Percentiles rank a stretch among this genome's conserved stretches.
Conservation (phyloP, 2,888 invertebrate species). For the Pandemis corylana region DNA sequence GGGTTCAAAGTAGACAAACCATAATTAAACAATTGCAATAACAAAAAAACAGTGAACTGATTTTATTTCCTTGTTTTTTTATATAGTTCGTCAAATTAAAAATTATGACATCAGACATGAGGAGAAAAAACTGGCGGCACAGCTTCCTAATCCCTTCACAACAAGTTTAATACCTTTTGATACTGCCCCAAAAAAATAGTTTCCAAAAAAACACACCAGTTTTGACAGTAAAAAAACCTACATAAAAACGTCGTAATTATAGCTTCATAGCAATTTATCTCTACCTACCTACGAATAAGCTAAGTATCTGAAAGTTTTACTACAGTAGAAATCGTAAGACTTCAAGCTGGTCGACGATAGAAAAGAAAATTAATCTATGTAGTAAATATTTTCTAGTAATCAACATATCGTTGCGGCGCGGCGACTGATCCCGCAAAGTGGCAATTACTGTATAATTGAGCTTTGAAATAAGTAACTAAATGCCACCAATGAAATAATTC, state of each 20-base stretch:
- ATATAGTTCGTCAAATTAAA: constrained; percentile 10
- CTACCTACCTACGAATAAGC: no score
- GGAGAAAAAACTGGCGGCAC: constrained; percentile 4
- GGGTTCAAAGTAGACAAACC: not conserved
- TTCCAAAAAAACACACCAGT: not conserved
- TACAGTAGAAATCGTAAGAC: not conserved
- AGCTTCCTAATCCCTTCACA: constrained; percentile 12
- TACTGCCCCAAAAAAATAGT: not conserved
- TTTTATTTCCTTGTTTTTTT: constrained; percentile 28
- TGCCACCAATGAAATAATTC: constrained; percentile 61
- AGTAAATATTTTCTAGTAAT: constrained; percentile 76
- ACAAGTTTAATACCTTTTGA: constrained; percentile 1
- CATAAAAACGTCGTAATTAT: not conserved
- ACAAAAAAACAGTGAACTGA: constrained; percentile 7
- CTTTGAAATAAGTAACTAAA: constrained; percentile 65
- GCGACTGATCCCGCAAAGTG: constrained; percentile 58
- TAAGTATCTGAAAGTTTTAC: not conserved
- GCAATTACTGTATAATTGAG: constrained; percentile 69
- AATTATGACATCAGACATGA: constrained; percentile 12
- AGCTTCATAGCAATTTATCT: no score
- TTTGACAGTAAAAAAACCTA: not conserved
- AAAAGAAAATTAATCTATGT: constrained; percentile 52
- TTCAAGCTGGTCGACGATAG: not conserved
- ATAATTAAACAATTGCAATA: not conserved
- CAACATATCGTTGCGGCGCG: constrained; percentile 75